Conservation (phyloP, 2,888 invertebrate genomes). For the Plebejus anna region DNA sequence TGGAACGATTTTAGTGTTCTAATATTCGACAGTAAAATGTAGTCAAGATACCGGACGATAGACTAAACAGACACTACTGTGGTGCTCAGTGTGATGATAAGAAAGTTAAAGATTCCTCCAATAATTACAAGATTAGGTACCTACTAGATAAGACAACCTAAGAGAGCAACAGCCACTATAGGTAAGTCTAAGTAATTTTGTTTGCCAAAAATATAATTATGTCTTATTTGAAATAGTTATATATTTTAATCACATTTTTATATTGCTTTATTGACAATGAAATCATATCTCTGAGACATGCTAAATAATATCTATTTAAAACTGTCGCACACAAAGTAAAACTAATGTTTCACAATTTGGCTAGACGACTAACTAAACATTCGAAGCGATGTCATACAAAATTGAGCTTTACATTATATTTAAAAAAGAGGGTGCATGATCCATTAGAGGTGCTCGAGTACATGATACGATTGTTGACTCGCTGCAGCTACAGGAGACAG, state of each 20-base stretch:
- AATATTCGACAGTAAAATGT: neutral
- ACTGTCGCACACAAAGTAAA: neutral
- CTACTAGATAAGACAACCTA: conserved; percentile 14
- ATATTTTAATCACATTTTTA: conserved; percentile 27
- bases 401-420: conserved; percentile 18
- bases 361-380: neutral
- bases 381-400: neutral
- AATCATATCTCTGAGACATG: conserved; percentile 12
- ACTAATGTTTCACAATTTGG: neutral
- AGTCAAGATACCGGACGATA: conserved; percentile 1
- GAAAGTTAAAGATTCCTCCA: conserved; percentile 16
- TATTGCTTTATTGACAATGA: conserved; percentile 26
- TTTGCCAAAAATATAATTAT: conserved; percentile 24
- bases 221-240: conserved; percentile 26
- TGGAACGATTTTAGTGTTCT: neutral
- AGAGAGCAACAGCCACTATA: neutral
- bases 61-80: neutral
- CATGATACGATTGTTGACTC: neutral
- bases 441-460: conserved; percentile 5
- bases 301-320: neutral
- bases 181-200: conserved; percentile 18
- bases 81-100: neutral
- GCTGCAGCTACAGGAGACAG: neutral
- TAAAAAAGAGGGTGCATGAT: conserved; percentile 2
- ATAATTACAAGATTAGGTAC: conserved; percentile 31